Evolutionary conservation across 2,888 invertebrate genomes (phyloP), one percentile per base, ranked within the genome.

Genomic region (Metellina segmentata): DNA sequence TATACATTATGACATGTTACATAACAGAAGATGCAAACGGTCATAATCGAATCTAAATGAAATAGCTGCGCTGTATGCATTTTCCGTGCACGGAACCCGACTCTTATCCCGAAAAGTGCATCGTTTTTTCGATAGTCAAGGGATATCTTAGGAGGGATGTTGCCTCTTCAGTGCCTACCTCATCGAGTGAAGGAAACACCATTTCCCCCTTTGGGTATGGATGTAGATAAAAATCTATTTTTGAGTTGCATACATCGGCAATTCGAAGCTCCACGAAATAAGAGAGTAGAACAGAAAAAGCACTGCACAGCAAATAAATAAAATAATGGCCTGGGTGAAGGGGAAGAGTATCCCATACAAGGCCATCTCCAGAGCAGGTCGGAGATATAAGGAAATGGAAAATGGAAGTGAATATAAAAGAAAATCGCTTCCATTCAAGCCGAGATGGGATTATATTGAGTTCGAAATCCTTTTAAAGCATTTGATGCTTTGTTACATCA

Each of bases 301-400:
- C 34, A 74, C 61, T 61, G 61, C 61, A 61, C 34, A 34, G 11
- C 19, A n/a, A 34, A 49, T n/a, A 53, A 61, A 81, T 74, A 81
- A 74, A 81, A 81, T 74, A 74, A 19, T 82, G n/a, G 49, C 49
- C n/a, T 8, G 16, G 19, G 20, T 69, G 16, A 49, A 52, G 53
- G 34, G 9, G 20, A 19, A 61, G 71, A 79, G 79, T 87, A 79
- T 87, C 71, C 49, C 16, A 51, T 74, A 74, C 77, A 86, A 69
- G n/a, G 85, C 77, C 53, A 69, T 53, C 51, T 51, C n/a, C 72
- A 85, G 74, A 49, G 7, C 34, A 34, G 53, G 72, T 9, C 70
- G 87, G 89, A 82, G 82, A 89, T 82, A 70, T 53, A 78, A 34
- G 77, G 72, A 89, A 89, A 89, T 89, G 89, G 89, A 74, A 81